These are phyloP conservation scores for Glaucopsyche alexis DNA, from an alignment of 2,888 invertebrate genomes.

Conservation along the genomic window DNA sequence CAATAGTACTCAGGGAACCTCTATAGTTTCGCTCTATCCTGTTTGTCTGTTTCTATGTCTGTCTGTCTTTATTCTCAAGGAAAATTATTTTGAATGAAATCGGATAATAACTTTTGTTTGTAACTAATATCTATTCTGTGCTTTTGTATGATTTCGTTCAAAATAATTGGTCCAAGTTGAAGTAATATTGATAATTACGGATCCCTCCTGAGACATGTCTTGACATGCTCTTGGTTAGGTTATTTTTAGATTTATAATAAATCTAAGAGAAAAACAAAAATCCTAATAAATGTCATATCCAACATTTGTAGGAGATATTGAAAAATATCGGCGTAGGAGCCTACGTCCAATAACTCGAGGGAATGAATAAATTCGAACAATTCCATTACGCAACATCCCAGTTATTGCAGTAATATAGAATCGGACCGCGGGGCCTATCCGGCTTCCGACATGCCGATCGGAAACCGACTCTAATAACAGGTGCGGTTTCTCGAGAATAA, in stretches of 20 bases:
- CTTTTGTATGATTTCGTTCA: background rate
- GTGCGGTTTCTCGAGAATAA: background rate
- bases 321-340: background rate
- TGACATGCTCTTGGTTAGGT: too few species aligned
- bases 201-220: too few species aligned
- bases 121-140: too few species aligned
- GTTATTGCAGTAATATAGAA: slow-evolving; percentile 42
- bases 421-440: background rate
- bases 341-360: background rate
- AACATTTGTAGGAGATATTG: background rate
- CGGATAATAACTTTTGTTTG: too few species aligned
- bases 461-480: slow-evolving; percentile 3
- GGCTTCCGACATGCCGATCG: background rate
- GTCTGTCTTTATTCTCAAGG: too few species aligned
- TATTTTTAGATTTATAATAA: background rate
- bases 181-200: too few species aligned
- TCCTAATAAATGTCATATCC: slow-evolving; percentile 1
- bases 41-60: too few species aligned
- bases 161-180: too few species aligned
- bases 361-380: slow-evolving; percentile 41
- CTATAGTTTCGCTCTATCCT: too few species aligned
- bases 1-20: too few species aligned
- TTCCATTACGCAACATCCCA: slow-evolving; percentile 45
- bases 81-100: too few species aligned
- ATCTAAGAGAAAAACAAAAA: background rate